A percentile compares a stretch with the other conserved stretches of the same genome.
Evolutionary conservation across 2,113 vertebrate species (phyloP).

Genomic region (Talpa occidentalis): DNA sequence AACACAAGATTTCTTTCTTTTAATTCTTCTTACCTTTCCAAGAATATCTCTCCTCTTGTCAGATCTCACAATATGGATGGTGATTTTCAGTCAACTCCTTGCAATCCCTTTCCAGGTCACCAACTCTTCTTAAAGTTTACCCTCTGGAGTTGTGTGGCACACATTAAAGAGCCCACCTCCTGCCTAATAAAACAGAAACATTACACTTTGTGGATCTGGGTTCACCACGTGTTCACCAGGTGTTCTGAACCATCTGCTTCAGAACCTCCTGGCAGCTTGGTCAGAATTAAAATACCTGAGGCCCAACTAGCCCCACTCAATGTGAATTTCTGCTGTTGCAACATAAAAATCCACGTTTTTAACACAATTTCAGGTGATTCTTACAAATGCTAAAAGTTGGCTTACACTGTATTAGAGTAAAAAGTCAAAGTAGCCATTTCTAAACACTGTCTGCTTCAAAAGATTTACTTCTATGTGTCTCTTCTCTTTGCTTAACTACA

Average conservation of each 20-base stretch:
- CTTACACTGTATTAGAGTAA: not conserved
- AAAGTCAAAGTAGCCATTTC: not conserved
- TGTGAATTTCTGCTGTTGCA: not conserved
- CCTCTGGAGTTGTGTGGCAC: not conserved
- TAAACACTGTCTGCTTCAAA: not conserved
- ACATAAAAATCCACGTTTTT: not conserved
- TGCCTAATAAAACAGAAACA: not conserved
- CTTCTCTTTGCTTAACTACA: not conserved
- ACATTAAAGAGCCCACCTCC: not conserved
- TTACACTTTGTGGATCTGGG: not conserved
- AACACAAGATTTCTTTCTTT: not conserved
- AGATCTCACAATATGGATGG: not conserved
- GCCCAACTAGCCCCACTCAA: not conserved
- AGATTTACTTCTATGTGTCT: not conserved
- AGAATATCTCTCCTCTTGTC: not conserved
- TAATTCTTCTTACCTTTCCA: not conserved
- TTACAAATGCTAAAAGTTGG: not conserved
- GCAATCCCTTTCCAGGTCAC: not conserved
- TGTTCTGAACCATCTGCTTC: not conserved
- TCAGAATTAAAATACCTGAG: conserved; percentile 3
- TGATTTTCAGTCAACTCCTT: not conserved
- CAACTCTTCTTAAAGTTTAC: not conserved
- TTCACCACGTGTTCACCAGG: not conserved
- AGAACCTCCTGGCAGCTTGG: not conserved
- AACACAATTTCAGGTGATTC: not conserved